Evolutionary conservation across 1,140 invertebrate species (phyloP).

Genomic region (Octopus sinensis): DNA sequence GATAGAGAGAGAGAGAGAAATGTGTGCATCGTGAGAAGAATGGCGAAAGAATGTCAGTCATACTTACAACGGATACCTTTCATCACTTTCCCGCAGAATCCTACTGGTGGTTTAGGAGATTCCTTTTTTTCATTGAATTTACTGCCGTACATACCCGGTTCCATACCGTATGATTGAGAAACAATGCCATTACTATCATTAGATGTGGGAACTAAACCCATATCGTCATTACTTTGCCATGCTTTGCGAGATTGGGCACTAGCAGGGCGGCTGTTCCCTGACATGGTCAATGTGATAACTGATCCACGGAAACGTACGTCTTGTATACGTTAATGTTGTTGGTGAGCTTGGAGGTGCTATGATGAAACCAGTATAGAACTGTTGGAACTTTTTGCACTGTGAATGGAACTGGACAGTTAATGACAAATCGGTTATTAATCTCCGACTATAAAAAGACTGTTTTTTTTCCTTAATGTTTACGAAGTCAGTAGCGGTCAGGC

Average conservation of each 20-base stretch:
- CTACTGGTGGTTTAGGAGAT: constrained; percentile 17
- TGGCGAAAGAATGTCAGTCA: too few species aligned
- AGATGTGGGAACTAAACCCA: constrained; percentile 18
- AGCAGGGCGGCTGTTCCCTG: constrained; percentile 31
- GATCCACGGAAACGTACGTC: neutral
- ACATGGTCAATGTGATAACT: constrained; percentile 24
- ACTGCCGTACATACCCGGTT: constrained; percentile 24
- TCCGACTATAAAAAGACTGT: too few species aligned
- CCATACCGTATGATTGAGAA: constrained; percentile 27
- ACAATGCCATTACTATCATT: constrained; percentile 32
- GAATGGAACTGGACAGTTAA: too few species aligned
- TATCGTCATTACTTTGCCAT: constrained; percentile 34
- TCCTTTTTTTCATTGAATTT: constrained; percentile 19
- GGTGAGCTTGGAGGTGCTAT: too few species aligned
- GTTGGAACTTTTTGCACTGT: too few species aligned
- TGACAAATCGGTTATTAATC: too few species aligned
- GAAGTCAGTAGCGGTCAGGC: too few species aligned
- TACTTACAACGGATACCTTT: constrained; percentile 51
- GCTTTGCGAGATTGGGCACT: constrained; percentile 48
- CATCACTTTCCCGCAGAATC: constrained; percentile 35
- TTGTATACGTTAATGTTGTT: too few species aligned
- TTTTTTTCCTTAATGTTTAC: too few species aligned
- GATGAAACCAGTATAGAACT: too few species aligned
- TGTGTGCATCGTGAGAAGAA: too few species aligned
- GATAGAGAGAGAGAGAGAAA: too few species aligned